Evolutionary conservation across 2,113 vertebrate genomes (phyloP).

Genomic region (Nesoenas mayeri): DNA sequence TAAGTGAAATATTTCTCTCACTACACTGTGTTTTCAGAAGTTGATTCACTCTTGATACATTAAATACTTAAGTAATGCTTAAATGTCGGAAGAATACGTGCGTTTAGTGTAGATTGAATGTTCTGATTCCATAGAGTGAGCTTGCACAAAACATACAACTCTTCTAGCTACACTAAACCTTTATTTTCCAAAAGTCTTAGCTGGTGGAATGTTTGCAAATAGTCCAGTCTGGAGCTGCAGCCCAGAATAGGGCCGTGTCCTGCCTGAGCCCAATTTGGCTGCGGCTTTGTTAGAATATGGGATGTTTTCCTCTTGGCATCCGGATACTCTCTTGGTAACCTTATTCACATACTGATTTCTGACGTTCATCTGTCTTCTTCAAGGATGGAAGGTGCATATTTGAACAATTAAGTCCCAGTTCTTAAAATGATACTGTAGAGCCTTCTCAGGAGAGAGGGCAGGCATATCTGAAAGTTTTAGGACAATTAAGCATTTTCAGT

Average conservation of each 20-base stretch:
- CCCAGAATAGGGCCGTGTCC: background rate
- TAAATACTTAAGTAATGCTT: background rate
- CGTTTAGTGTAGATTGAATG: background rate
- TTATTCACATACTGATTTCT: background rate
- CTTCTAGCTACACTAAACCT: background rate
- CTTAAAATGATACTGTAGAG: background rate
- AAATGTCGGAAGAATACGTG: background rate
- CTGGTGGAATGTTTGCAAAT: background rate
- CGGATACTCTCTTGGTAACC: background rate
- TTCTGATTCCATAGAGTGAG: background rate
- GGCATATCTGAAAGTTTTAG: background rate
- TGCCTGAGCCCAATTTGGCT: background rate
- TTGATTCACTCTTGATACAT: background rate
- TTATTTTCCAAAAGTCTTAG: background rate
- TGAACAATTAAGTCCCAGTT: background rate
- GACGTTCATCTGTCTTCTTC: background rate
- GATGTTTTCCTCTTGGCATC: background rate
- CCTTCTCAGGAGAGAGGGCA: background rate
- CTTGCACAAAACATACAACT: background rate
- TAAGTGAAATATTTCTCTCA: background rate
- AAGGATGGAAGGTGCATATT: background rate
- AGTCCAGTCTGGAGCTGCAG: background rate
- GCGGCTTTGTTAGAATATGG: background rate
- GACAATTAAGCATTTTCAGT: background rate
- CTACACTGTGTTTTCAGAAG: background rate